These are phyloP conservation scores for Wasmannia auropunctata DNA, from an alignment of 1,140 invertebrate genomes.

Conservation along the genomic window DNA sequence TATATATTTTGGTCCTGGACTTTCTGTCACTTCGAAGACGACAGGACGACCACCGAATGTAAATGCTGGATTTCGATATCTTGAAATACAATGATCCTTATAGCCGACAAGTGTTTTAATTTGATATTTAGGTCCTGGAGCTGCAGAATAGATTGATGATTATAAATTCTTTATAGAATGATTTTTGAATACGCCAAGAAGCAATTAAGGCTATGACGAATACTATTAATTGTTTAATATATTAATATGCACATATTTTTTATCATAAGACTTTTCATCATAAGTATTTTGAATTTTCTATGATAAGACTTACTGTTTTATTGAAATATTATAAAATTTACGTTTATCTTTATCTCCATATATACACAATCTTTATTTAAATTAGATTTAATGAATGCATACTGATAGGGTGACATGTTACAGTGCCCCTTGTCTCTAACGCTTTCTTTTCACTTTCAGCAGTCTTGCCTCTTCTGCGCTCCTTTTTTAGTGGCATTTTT, in stretches of 20 bases:
- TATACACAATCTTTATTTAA: constrained; percentile 3
- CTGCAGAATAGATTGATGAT: constrained; percentile 62
- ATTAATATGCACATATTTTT: not conserved
- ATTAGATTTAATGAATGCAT: constrained; percentile 19
- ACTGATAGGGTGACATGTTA: constrained; percentile 53
- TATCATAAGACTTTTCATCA: too few species aligned
- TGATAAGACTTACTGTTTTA: not conserved
- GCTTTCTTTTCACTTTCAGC: constrained; percentile 7
- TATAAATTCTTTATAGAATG: not conserved
- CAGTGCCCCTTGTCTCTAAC: constrained; percentile 2
- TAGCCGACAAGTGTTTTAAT: constrained; percentile 78
- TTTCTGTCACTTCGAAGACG: not conserved
- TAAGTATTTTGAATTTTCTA: too few species aligned
- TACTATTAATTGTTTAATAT: not conserved
- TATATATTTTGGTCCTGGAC: constrained; percentile 79
- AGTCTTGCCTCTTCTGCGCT: not conserved
- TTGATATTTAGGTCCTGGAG: constrained; percentile 80
- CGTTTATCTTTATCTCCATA: not conserved
- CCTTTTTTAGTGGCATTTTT: constrained; percentile 56
- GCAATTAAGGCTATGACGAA: not conserved
- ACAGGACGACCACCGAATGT: constrained; percentile 66
- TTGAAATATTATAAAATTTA: constrained; percentile 13
- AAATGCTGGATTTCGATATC: constrained; percentile 79
- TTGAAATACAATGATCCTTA: constrained; percentile 77
- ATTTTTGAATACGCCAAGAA: not conserved